Conservation (phyloP, 2,888 invertebrate species). For the Microdon myrmicae region DNA sequence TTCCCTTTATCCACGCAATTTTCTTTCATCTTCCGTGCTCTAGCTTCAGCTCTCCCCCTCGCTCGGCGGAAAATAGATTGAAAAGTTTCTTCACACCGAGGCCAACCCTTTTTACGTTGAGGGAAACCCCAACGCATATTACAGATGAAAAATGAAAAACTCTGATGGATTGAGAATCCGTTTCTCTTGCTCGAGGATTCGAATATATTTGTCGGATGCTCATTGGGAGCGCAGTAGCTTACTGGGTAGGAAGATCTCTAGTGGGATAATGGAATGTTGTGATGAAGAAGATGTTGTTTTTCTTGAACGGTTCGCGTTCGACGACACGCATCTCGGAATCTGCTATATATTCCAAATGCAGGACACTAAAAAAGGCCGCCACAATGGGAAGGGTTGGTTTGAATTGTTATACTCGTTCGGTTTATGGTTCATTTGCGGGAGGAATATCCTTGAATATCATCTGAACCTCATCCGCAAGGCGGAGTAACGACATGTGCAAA, state of each 20-base stretch:
- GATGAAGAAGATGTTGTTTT: conserved; percentile 42
- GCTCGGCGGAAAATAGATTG: background rate
- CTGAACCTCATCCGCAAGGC: no score
- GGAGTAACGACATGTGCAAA: no score
- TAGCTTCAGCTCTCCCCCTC: conserved; percentile 9
- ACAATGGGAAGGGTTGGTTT: conserved; percentile 49
- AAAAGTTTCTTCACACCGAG: background rate
- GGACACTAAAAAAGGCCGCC: conserved; percentile 45
- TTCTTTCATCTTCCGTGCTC: conserved; percentile 26
- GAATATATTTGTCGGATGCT: conserved; percentile 45
- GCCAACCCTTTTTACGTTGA: background rate
- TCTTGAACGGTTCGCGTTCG: conserved; percentile 17
- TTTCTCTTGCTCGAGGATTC: conserved; percentile 33
- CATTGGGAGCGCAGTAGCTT: conserved; percentile 28
- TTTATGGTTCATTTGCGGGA: conserved; percentile 37
- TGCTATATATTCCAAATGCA: conserved; percentile 19
- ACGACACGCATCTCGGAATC: conserved; percentile 9
- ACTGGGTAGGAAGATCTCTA: conserved; percentile 34
- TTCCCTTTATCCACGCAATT: conserved; percentile 41
- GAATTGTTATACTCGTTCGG: conserved; percentile 35
- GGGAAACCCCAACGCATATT: conserved; percentile 37
- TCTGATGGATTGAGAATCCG: background rate
- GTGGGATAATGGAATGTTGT: conserved; percentile 21
- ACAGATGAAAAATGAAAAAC: conserved; percentile 39
- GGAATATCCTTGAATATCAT: no score